Base-by-base conservation (phyloP, 2,888 invertebrate genomes). In the Cloeon dipterum region DNA sequence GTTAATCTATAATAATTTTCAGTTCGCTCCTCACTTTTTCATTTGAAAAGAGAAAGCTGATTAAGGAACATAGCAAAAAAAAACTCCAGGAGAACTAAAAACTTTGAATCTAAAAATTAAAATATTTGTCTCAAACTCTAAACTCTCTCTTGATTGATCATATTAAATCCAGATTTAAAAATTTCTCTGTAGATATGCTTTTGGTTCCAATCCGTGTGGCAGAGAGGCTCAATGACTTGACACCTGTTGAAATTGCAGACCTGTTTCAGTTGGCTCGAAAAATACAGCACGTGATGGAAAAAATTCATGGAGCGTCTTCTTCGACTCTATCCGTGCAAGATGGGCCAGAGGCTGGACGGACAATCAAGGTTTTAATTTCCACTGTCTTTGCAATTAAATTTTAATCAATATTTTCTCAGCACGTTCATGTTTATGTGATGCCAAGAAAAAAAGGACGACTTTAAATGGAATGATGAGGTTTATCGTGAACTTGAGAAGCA, bases 361-460 rank as follows among this genome's bases (percentile, higher is more conserved):
- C 85, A 3, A 71, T 93, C 2, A 63, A 72, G 56, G 81, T 81
- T 56, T 51, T 48, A 20, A 14, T 13, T 19, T 11, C 13, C 11
- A 10, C 17, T 1, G 34, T 8, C 16, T 8, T 11, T 8, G 34
- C 11, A 34, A 18, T 26, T 11, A 20, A 29, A 13, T 19, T 25
- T 16, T 33, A 13, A 3, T 3, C 14, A 3, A 32, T 25, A 4
- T n/a, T 25, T 21, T 66, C 67, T 16, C 54, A 79, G 69, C 89
- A 91, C 56, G 71, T 89, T 0, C 89, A 91, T 53, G 75, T 82
- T 35, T 91, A 91, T 51, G 65, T 91, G 40, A 64, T 91, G 57
- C 88, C 89, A 1, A 60, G 89, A 26, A 71, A 68, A n/a, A 44
- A 54, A 60, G 8, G 74, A 73, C 0, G 89, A 91, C 52, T 85